Evolutionary conservation across 2,888 invertebrate species (phyloP).

Genomic region (Limnephilus lunatus): DNA sequence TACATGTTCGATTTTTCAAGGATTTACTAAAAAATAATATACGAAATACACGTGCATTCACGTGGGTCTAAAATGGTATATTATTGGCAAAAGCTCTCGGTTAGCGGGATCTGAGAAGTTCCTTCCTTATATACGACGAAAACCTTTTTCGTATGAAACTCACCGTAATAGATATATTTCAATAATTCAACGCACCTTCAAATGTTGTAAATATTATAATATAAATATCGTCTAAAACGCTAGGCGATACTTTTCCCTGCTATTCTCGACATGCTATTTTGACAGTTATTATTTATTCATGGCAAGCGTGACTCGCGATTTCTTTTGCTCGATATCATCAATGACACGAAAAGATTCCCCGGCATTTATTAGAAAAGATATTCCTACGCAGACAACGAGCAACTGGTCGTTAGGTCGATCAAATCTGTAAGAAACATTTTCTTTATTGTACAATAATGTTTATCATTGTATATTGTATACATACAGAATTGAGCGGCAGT

Average conservation of each 20-base stretch:
- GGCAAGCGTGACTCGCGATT: not conserved
- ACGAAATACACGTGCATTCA: too few relatives aligned
- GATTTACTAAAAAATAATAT: too few relatives aligned
- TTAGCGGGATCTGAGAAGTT: too few relatives aligned
- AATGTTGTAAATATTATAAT: not conserved
- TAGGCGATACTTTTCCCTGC: not conserved
- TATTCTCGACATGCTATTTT: not conserved
- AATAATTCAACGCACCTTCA: not conserved
- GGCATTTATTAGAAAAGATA: not conserved
- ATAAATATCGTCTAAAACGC: not conserved
- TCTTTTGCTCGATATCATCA: not conserved
- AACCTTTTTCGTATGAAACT: not conserved
- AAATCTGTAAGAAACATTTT: constrained; percentile 11
- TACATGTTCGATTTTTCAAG: too few relatives aligned
- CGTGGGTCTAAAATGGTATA: too few relatives aligned
- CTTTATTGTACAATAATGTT: constrained; percentile 13
- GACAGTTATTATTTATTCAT: not conserved
- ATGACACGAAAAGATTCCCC: not conserved
- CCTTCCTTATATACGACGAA: not conserved
- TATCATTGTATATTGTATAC: not conserved
- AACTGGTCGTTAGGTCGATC: not conserved
- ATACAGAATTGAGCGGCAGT: not conserved
- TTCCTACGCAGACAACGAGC: not conserved
- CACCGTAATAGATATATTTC: not conserved
- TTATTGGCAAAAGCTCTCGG: too few relatives aligned